Percentiles rank a stretch among this genome's conserved stretches.
Evolutionary conservation across 2,888 invertebrate species (phyloP).

Genomic region (Norana najaformis): DNA sequence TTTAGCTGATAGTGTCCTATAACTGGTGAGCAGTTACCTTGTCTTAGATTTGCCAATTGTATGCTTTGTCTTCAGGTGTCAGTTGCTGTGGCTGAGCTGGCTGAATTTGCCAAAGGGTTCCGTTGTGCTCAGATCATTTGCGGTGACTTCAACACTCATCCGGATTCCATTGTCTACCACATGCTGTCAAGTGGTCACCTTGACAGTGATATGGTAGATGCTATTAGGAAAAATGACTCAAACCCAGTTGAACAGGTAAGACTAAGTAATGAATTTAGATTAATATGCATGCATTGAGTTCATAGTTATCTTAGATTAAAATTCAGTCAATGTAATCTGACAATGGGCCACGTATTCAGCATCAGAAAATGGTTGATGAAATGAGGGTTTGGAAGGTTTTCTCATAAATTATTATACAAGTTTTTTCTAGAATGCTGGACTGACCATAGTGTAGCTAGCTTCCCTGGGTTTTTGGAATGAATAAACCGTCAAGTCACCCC

Average conservation of each 20-base stretch:
- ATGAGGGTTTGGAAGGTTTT: no score
- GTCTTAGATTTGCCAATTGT: not conserved
- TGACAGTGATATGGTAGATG: not conserved
- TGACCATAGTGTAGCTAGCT: no score
- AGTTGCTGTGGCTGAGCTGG: slow-evolving; percentile 19
- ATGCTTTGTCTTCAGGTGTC: not conserved
- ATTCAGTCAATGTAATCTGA: not conserved
- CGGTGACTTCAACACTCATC: slow-evolving; percentile 32
- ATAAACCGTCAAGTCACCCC: no score
- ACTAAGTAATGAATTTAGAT: not conserved
- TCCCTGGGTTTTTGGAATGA: no score
- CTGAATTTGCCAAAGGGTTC: slow-evolving; percentile 26
- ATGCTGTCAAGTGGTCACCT: slow-evolving; percentile 25
- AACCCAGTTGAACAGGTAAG: slow-evolving; percentile 16
- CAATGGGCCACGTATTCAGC: not conserved
- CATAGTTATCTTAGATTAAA: not conserved
- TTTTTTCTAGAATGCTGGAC: no score
- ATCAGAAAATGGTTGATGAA: not conserved
- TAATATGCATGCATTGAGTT: not conserved
- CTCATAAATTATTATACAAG: no score
- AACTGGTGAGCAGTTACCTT: no score
- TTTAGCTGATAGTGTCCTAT: no score
- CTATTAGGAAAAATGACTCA: not conserved
- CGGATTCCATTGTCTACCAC: slow-evolving; percentile 27
- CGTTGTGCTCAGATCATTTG: slow-evolving; percentile 30